These are phyloP conservation scores for Agapornis canus DNA, from an alignment of 2,797 vertebrate genomes.

Conservation along the genomic window DNA sequence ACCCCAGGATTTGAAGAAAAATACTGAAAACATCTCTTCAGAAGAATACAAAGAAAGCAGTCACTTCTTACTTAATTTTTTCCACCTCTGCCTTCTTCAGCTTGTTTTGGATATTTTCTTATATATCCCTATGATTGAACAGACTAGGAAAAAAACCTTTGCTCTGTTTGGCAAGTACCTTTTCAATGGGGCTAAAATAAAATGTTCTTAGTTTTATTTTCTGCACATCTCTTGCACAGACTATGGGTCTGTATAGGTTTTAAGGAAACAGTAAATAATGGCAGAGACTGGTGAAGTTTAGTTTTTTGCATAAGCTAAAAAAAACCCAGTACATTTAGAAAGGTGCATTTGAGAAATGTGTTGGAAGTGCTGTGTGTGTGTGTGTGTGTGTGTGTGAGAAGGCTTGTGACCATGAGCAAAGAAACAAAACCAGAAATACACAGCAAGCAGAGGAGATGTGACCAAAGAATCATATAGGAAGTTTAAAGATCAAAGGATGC, in stretches of 20 bases:
- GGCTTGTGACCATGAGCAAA: background rate
- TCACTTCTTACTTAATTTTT: rapidly evolving
- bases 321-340: background rate
- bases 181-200: background rate
- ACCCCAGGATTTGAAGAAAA: background rate
- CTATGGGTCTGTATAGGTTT: background rate
- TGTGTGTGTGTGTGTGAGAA: background rate
- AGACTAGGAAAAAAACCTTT: background rate
- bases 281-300: background rate
- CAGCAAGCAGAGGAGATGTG: background rate
- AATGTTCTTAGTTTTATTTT: background rate
- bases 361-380: background rate
- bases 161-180: background rate
- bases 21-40: background rate
- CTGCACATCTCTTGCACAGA: background rate
- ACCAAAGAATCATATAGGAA: background rate
- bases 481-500: background rate
- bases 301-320: background rate
- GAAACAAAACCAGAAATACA: background rate
- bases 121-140: background rate
- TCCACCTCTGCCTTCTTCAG: background rate
- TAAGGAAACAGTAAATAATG: background rate
- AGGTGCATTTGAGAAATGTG: background rate
- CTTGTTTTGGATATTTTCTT: background rate
- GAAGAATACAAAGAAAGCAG: background rate